phyloP scores from a whole-genome alignment of 35 echinoderm and acorn worm genomes.

The Eucidaris tribuloides region DNA sequence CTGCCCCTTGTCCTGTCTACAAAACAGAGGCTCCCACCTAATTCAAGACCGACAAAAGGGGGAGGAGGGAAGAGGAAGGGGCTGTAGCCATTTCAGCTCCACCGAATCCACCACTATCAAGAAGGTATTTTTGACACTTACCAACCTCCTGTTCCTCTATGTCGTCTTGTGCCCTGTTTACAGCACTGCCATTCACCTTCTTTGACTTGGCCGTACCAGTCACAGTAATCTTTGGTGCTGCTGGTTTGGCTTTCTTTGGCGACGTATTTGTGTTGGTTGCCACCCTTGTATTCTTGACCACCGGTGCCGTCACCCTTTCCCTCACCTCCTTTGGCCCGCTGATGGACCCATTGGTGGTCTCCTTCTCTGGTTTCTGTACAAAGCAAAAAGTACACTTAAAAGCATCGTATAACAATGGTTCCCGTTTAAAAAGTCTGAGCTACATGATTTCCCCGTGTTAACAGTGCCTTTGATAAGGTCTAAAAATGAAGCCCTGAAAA shows the following conservation, averaged over 20 bases:
- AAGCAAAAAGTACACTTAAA: background rate
- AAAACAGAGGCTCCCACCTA: too few relatives aligned
- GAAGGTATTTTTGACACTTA: too few relatives aligned
- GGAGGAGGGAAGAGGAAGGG: too few relatives aligned
- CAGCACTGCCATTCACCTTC: background rate
- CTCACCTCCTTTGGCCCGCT: background rate
- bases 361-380: constrained; percentile 9
- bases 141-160: constrained; percentile 2
- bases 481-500: too few relatives aligned
- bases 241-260: constrained; percentile 8
- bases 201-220: background rate
- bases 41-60: too few relatives aligned
- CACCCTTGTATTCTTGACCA: background rate
- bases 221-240: background rate
- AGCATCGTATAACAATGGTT: too few relatives aligned
- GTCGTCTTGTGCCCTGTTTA: background rate
- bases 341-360: background rate
- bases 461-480: too few relatives aligned
- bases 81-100: too few relatives aligned
- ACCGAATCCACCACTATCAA: too few relatives aligned
- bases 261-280: background rate
- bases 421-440: too few relatives aligned
- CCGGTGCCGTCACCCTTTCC: background rate
- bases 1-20: too few relatives aligned
- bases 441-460: too few relatives aligned